phyloP scores from a whole-genome alignment of 2,113 vertebrate species.

The Ciconia maguari region DNA sequence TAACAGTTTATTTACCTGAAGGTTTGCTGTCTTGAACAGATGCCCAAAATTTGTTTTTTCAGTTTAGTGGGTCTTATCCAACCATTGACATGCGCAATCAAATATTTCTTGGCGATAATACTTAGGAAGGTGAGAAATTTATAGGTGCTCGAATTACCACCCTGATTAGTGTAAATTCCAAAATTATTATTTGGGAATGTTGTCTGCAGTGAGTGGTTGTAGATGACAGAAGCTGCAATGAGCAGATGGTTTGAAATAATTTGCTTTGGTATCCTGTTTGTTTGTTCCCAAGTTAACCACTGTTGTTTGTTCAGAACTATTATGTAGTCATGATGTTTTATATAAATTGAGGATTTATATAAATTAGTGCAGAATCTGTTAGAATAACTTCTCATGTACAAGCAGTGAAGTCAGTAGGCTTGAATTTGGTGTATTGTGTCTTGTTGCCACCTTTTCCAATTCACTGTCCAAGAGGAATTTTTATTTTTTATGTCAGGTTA shows the following conservation, averaged over 20 bases:
- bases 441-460: neutral
- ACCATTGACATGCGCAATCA: neutral
- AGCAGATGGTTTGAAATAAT: neutral
- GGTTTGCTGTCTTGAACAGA: neutral
- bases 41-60: neutral
- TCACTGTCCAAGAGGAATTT: neutral
- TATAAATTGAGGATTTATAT: fast-evolving
- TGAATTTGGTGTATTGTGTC: neutral
- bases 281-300: neutral
- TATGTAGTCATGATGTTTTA: neutral
- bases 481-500: neutral
- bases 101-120: neutral
- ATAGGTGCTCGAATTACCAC: neutral
- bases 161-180: neutral
- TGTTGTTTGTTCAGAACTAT: neutral
- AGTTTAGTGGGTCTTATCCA: neutral
- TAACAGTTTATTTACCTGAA: neutral
- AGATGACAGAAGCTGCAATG: neutral
- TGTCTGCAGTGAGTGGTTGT: neutral
- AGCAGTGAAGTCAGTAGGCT: neutral
- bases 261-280: neutral
- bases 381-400: neutral
- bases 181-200: neutral
- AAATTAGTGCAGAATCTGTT: neutral
- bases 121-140: neutral